These are phyloP conservation scores for Aleiodes testaceus DNA, from an alignment of 2,888 invertebrate genomes.

Conservation along the genomic window DNA sequence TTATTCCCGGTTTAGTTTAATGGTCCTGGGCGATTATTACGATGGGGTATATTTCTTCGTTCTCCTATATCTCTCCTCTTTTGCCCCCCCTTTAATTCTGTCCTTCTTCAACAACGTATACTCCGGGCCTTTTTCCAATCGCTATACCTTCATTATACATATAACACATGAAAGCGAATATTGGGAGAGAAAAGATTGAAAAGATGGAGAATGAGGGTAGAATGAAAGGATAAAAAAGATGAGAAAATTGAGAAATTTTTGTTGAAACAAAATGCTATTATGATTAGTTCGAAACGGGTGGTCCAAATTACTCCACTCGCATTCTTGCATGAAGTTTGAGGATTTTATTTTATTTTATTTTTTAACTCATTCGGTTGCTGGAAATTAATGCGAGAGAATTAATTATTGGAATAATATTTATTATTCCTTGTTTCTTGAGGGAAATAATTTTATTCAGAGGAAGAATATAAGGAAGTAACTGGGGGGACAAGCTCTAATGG, in stretches of 20 bases:
- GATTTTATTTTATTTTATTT: not conserved
- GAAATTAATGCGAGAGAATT: not conserved
- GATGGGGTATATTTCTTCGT: constrained; percentile 53
- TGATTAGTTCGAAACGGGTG: constrained; percentile 69
- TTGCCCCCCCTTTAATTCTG: constrained; percentile 34
- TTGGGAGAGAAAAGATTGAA: constrained; percentile 8
- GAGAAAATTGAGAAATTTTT: constrained; percentile 1
- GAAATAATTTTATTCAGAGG: not conserved
- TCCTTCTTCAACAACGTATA: too few relatives aligned
- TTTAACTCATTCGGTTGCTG: not conserved
- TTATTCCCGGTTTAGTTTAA: constrained; percentile 73
- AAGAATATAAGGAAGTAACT: constrained; percentile 20
- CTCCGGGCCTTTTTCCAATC: constrained; percentile 40
- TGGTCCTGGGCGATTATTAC: constrained; percentile 72
- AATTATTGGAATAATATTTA: too few relatives aligned
- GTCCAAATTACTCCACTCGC: constrained; percentile 67
- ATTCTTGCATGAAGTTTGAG: constrained; percentile 48
- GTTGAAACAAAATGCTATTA: constrained; percentile 68
- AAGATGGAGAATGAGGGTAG: not conserved
- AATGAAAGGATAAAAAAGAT: constrained; percentile 15
- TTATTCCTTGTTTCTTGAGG: too few relatives aligned
- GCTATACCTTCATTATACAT: constrained; percentile 35
- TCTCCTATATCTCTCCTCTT: constrained; percentile 52
- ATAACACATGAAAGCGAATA: constrained; percentile 21
- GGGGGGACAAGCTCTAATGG: constrained; percentile 64